Conservation (phyloP, 2,113 vertebrate genomes). For the Eleginops maclovinus region DNA sequence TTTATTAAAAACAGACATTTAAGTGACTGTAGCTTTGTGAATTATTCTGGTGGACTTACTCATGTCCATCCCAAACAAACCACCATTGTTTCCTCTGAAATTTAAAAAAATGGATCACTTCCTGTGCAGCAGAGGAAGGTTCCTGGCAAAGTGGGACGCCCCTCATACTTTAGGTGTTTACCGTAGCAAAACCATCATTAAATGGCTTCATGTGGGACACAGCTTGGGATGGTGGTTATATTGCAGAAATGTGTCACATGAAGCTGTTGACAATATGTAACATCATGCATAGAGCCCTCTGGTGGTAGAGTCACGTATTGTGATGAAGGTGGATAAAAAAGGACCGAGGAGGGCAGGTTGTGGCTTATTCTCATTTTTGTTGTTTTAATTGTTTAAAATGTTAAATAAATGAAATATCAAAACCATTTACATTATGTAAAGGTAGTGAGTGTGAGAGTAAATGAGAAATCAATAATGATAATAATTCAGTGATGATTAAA, state of each 20-base stretch:
- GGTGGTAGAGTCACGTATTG: conserved; percentile 14
- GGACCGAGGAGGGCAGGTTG: not conserved
- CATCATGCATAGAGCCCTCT: conserved; percentile 38
- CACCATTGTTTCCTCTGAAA: not conserved
- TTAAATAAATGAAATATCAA: not conserved
- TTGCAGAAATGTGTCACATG: conserved; percentile 1
- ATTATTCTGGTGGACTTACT: not conserved
- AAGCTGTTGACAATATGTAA: conserved; percentile 2
- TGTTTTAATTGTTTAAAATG: not conserved
- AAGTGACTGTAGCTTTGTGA: not conserved
- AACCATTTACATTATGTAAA: not conserved
- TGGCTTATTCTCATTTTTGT: not conserved
- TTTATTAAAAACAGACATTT: not conserved
- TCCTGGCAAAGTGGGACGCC: not conserved
- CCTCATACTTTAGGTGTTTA: not conserved
- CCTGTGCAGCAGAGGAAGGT: conserved; percentile 23
- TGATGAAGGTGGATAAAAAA: not conserved
- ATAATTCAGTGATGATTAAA: not conserved
- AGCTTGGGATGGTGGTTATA: not conserved
- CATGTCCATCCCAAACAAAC: too few species aligned
- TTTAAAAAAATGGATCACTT: conserved; percentile 5
- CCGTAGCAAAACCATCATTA: not conserved
- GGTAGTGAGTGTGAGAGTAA: not conserved
- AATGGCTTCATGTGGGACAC: not conserved
- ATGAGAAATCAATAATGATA: not conserved